Conservation (phyloP, 2,797 vertebrate species). For the Molossus alvarezi region DNA sequence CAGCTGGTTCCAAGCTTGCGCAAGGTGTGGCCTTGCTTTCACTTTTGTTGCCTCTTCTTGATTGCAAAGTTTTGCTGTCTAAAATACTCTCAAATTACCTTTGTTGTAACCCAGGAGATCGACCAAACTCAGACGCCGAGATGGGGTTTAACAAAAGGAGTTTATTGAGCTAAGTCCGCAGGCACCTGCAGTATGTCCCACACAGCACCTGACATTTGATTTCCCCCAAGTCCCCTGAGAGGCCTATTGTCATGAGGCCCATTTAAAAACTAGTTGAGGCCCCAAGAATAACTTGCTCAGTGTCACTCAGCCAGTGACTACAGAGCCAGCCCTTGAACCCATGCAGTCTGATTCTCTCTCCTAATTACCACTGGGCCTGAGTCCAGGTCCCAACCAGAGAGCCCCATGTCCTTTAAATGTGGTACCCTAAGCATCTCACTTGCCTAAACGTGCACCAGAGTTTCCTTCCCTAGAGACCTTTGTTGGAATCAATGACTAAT, state of each 20-base stretch:
- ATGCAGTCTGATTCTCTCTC: background rate
- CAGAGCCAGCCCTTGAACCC: background rate
- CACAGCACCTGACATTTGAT: background rate
- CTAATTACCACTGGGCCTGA: background rate
- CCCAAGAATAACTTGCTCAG: accelerated
- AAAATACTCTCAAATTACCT: background rate
- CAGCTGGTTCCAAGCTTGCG: background rate
- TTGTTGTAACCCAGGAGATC: too few relatives aligned
- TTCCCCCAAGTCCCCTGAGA: background rate
- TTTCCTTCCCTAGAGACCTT: background rate
- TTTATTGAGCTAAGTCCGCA: too few relatives aligned
- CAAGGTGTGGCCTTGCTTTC: background rate
- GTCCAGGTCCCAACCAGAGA: background rate
- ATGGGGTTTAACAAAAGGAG: too few relatives aligned
- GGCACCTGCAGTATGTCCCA: too few relatives aligned
- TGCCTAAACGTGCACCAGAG: background rate
- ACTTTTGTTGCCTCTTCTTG: background rate
- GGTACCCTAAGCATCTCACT: background rate
- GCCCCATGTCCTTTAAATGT: background rate
- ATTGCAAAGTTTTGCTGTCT: conserved; percentile 24
- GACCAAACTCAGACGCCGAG: too few relatives aligned
- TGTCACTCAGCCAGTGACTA: background rate
- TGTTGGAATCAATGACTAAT: background rate
- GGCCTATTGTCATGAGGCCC: background rate
- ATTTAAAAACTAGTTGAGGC: background rate